Evolutionary conservation across 2,888 invertebrate genomes (phyloP).

Genomic region (Auanema sp.): DNA sequence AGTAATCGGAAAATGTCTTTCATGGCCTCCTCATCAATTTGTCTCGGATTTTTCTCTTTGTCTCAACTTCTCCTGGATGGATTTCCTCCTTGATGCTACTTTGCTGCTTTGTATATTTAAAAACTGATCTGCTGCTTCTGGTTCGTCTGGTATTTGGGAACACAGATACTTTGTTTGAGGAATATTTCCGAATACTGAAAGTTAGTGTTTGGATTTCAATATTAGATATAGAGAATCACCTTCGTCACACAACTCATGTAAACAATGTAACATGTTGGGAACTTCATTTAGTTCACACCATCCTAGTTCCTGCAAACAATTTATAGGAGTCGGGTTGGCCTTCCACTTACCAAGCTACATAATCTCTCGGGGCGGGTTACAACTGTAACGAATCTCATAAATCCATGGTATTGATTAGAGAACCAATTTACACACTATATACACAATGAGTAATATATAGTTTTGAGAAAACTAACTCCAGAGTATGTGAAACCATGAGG

Average conservation of each 20-base stretch:
- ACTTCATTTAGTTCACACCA: constrained; percentile 49
- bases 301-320: constrained; percentile 29
- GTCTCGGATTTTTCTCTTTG: background rate
- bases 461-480: constrained; percentile 15
- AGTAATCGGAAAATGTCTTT: background rate
- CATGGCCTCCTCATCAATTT: background rate
- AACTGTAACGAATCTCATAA: constrained; percentile 27
- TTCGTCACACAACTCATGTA: constrained; percentile 44
- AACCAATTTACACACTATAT: constrained; percentile 36
- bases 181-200: constrained; percentile 32
- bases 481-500: constrained; percentile 35
- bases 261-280: constrained; percentile 45
- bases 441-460: background rate
- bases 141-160: constrained; percentile 31
- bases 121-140: constrained; percentile 33
- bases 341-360: constrained; percentile 29
- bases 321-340: no score
- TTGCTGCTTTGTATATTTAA: constrained; percentile 36
- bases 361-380: constrained; percentile 36
- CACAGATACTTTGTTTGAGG: constrained; percentile 36
- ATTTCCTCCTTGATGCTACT: constrained; percentile 4
- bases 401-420: constrained; percentile 22
- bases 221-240: constrained; percentile 28
- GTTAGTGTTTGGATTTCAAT: background rate
- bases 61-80: background rate